Conservation (phyloP, 2,113 vertebrate species). For the Muscicapa adusta region DNA sequence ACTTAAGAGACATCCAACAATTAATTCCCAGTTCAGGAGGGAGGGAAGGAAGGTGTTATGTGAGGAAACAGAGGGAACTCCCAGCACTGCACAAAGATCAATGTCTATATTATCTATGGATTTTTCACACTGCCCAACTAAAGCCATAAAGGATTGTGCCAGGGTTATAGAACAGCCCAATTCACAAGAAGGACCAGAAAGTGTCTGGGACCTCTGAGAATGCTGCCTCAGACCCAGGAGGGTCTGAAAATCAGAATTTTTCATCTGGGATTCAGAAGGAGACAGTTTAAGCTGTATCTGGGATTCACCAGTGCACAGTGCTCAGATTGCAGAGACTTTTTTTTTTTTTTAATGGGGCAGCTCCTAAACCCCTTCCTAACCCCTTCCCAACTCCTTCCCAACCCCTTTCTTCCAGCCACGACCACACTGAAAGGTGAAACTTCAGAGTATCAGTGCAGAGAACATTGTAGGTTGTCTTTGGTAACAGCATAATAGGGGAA, state of each 20-base stretch:
- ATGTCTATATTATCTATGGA: background rate
- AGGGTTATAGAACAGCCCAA: background rate
- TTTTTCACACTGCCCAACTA: background rate
- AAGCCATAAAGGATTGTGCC: background rate
- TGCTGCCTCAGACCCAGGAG: background rate
- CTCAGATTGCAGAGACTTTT: background rate
- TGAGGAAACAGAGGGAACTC: background rate
- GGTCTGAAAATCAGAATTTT: background rate
- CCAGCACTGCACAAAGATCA: background rate
- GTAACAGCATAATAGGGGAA: background rate
- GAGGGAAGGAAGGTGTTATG: background rate
- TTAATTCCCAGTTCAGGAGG: background rate
- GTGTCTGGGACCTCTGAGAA: background rate
- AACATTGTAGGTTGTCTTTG: conserved; percentile 3
- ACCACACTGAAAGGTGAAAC: background rate
- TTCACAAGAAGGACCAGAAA: background rate
- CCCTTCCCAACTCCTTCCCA: background rate
- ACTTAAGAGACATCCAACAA: background rate
- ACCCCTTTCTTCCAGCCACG: background rate
- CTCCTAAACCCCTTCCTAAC: background rate
- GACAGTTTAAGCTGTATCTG: background rate
- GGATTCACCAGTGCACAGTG: background rate
- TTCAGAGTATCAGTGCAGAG: background rate
- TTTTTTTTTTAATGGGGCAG: background rate
- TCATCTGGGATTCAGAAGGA: background rate